Conservation (phyloP, 2,113 vertebrate genomes). For the Sapayoa aenigma region DNA sequence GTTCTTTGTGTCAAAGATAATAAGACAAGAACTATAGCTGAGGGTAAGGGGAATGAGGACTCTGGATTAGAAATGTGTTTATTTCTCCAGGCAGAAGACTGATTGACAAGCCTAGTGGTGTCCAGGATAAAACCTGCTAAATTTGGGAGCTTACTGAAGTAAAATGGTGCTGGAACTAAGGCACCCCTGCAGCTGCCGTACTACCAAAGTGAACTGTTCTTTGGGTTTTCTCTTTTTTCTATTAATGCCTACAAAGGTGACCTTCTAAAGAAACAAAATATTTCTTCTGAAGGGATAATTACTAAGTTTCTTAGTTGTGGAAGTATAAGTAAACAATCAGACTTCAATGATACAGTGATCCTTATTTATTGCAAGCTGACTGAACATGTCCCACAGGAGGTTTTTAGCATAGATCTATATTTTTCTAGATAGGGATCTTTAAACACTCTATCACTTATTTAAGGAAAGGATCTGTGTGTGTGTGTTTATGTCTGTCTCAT, state of each 20-base stretch:
- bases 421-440: background rate
- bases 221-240: background rate
- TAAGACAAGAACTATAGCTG: constrained; percentile 52
- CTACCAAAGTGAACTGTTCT: background rate
- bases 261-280: background rate
- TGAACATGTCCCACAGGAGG: background rate
- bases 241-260: background rate
- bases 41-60: constrained; percentile 57
- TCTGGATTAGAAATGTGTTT: constrained; percentile 47
- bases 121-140: background rate
- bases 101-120: constrained; percentile 8
- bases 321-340: background rate
- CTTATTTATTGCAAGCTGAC: background rate
- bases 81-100: constrained; percentile 41
- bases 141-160: background rate
- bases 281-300: background rate
- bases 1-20: constrained; percentile 16
- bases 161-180: background rate
- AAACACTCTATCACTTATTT: background rate
- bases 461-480: background rate
- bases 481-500: background rate
- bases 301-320: background rate
- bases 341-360: background rate
- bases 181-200: background rate
- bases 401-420: background rate